Evolutionary conservation across 2,113 vertebrate species (phyloP), one percentile per base, ranked within the genome.

Genomic region (Brevimyrus niger): DNA sequence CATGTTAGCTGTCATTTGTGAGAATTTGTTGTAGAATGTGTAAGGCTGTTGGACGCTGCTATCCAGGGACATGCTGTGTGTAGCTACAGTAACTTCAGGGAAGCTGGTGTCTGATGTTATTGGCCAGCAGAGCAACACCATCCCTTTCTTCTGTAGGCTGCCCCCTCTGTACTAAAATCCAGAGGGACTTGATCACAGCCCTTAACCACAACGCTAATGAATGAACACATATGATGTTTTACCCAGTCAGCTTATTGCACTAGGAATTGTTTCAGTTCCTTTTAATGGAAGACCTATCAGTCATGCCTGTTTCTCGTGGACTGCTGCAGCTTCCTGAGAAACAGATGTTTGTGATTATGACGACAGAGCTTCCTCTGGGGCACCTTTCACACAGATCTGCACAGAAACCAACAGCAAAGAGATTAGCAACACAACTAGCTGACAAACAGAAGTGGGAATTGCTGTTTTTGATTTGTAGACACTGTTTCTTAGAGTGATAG

Each of bases 331-430:
- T n/a, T 13, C 23, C 13, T 69, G 9, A 65, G 35, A 27, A 42
- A 38, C 87, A 88, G 53, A 69, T 88, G 87, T 35, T 65, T 47
- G 44, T 65, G 42, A 58, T 88, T 88, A 53, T 50, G 44, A 46
- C 55, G 3, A 2, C 15, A 65, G 9, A 15, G 58, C 38, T 88
- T 88, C 55, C 58, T 65, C 23, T 27, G 15, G 4, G 48, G 13
- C 51, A 55, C 23, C 73, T 86, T 86, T 86, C 27, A 19, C 85
- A 86, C 48, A 51, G 48, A 51, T 53, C 4, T 47, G 44, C 46
- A 47, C 4, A 48, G 44, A 48, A 85, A 48, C 82, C 61, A 69
- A 42, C 48, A 53, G 21, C 48, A 85, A 48, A 42, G 35, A 80
- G 21, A 35, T 87, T 53, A 15, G 50, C 48, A 50, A 31, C n/a